Conservation (phyloP, 2,113 vertebrate genomes). For the Sclerurus mexicanus region DNA sequence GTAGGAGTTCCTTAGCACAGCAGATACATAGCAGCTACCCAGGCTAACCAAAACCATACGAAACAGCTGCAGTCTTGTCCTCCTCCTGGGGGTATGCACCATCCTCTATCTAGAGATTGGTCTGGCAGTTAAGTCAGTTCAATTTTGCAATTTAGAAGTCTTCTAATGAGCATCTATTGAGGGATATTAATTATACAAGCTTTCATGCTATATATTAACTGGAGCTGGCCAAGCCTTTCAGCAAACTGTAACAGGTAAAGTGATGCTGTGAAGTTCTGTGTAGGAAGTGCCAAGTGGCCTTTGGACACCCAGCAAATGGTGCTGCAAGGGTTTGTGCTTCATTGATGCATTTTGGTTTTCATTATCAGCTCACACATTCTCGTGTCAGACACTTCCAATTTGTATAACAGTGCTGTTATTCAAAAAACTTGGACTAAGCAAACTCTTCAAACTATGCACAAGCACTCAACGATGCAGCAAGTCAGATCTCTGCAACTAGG, state of each 20-base stretch:
- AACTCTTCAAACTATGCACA: background rate
- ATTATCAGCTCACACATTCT: rapidly evolving
- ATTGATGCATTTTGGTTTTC: background rate
- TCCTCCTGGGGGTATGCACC: background rate
- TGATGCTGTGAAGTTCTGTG: too few species aligned
- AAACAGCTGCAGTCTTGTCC: background rate
- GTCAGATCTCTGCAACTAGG: background rate
- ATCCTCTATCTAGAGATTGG: background rate
- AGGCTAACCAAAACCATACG: background rate
- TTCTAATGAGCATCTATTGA: background rate
- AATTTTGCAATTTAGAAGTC: background rate
- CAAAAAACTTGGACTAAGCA: background rate
- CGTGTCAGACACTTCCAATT: rapidly evolving
- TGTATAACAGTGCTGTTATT: rapidly evolving
- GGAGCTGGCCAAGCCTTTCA: background rate
- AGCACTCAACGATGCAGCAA: background rate
- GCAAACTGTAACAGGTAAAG: background rate
- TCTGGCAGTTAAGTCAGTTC: background rate
- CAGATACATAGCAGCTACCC: background rate
- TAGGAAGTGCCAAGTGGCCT: background rate
- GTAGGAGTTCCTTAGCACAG: background rate
- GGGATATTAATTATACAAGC: background rate
- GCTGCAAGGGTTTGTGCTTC: background rate
- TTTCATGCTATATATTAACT: background rate
- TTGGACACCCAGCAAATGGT: background rate